Percentiles rank a stretch among this genome's conserved stretches.
Evolutionary conservation across 2,888 invertebrate genomes (phyloP).

Genomic region (Neocrepidodera transversa): DNA sequence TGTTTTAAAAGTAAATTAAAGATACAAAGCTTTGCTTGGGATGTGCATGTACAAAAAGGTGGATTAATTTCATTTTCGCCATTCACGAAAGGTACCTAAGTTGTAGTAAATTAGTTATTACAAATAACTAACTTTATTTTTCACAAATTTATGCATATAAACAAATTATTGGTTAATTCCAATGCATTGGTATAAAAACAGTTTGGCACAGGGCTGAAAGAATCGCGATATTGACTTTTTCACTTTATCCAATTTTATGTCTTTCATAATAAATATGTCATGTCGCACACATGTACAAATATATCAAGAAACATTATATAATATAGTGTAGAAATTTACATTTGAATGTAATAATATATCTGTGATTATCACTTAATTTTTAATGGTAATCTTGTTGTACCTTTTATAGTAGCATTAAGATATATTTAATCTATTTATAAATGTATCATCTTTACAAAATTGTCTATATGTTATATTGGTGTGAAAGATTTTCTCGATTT

Average conservation of each 20-base stretch:
- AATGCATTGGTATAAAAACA: too few relatives aligned
- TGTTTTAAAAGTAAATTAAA: too few relatives aligned
- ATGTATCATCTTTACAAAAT: constrained; percentile 36
- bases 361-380: constrained; percentile 43
- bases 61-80: too few relatives aligned
- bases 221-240: constrained; percentile 18
- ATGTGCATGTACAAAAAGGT: too few relatives aligned
- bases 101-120: too few relatives aligned
- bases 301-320: constrained; percentile 36
- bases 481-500: constrained; percentile 5
- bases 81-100: too few relatives aligned
- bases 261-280: constrained; percentile 29
- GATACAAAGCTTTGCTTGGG: too few relatives aligned
- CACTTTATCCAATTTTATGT: constrained; percentile 16
- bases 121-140: too few relatives aligned
- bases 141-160: too few relatives aligned
- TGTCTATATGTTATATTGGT: constrained; percentile 33
- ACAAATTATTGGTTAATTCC: too few relatives aligned
- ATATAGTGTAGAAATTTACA: constrained; percentile 22
- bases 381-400: constrained; percentile 46
- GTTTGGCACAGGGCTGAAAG: too few relatives aligned
- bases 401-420: constrained; percentile 44
- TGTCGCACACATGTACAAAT: constrained; percentile 34
- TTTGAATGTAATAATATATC: constrained; percentile 31
- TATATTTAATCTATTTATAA: constrained; percentile 33